phyloP scores from a whole-genome alignment of 2,797 vertebrate genomes.

The Lagorchestes hirsutus region DNA sequence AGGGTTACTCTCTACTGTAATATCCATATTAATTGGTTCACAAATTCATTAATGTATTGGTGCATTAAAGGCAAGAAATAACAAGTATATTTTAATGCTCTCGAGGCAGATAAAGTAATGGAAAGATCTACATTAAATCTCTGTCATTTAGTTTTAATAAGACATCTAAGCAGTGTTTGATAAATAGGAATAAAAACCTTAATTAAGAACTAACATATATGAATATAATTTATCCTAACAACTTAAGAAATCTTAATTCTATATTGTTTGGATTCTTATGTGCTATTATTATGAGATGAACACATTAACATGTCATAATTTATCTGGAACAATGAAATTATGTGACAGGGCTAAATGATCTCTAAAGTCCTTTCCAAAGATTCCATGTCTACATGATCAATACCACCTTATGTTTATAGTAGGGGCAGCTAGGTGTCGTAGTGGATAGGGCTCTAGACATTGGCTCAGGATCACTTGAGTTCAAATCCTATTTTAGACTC shows the following conservation, averaged over 20 bases:
- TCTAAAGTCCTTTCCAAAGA: background rate
- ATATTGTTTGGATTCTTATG: background rate
- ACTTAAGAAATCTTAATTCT: background rate
- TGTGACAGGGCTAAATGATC: background rate
- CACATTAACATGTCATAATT: background rate
- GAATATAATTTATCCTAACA: background rate
- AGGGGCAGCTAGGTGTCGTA: background rate
- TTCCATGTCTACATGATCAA: background rate
- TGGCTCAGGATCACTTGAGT: background rate
- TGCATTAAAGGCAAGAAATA: background rate
- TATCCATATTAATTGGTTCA: background rate
- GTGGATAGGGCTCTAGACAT: background rate
- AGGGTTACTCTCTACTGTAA: background rate
- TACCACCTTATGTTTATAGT: background rate
- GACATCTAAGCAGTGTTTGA: background rate
- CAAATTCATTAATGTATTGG: background rate
- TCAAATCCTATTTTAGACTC: background rate
- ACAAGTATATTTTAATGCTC: background rate
- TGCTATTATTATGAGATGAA: background rate
- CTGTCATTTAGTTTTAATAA: background rate
- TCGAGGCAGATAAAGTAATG: background rate
- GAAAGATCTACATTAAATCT: background rate
- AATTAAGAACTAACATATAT: background rate
- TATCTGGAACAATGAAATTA: background rate
- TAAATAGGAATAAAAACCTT: background rate